Base-by-base conservation (phyloP, 2,888 invertebrate genomes). In the Aplocera efformata region DNA sequence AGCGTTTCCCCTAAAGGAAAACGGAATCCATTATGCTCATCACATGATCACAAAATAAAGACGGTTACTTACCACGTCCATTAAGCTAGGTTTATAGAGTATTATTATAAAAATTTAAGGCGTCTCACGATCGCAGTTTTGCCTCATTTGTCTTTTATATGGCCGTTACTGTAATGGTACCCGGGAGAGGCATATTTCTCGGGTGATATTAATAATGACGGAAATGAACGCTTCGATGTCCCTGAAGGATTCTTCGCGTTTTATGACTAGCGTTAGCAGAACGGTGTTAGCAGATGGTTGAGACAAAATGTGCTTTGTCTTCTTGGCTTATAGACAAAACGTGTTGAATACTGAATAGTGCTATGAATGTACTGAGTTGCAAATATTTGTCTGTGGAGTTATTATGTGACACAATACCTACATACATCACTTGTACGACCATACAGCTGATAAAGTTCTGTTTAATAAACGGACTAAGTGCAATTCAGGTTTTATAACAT, bases 121-220 rank as follows among this genome's bases (percentile, higher is more conserved):
- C 59, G 50, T 63, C 66, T 62, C 65, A 56, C 56, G 63, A 63
- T 64, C 63, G 54, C 63, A 58, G 64, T 70, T 65, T 67, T 67
- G 60, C 50, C 63, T 71, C 73, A 74, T 73, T 73, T 72, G 72
- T 73, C 72, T 74, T 71, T 72, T 68, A 69, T 73, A 72, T 67
- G 63, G 66, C 62, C 71, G 62, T 74, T 72, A 67, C 67, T 57
- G 65, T 70, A 72, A 73, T 69, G 69, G 65, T 59, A 58, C 72
- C 69, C 70, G 21, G 26, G 66, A 60, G 70, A 60, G 56, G 59
- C 63, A 66, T 66, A 67, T 67, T 69, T 68, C 63, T 62, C 56
- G 50, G 66, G 65, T 65, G 63, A 70, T 70, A 72, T 73, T 75
- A 71, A 70, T 70, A 72, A 67, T 58, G 65, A 60, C 54, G 59